Evolutionary conservation across 2,888 invertebrate species (phyloP).

Genomic region (Microchrysa polita): DNA sequence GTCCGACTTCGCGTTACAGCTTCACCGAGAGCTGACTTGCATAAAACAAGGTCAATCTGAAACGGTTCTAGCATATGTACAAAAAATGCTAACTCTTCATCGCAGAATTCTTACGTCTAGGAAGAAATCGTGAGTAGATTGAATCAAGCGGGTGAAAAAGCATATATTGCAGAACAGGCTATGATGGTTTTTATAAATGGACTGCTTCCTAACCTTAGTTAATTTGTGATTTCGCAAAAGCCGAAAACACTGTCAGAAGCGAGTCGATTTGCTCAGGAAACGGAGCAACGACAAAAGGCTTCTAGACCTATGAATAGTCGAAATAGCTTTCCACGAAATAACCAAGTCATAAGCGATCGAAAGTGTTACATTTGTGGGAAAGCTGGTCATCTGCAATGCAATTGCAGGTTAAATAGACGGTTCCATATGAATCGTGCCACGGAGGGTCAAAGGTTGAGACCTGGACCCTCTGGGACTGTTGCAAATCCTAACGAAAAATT

Average conservation of each 20-base stretch:
- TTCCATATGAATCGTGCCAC: too few species aligned
- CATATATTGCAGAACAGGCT: neutral
- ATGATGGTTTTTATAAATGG: too few species aligned
- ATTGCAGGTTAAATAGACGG: neutral
- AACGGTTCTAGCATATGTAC: neutral
- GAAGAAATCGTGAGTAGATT: too few species aligned
- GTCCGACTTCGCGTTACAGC: neutral
- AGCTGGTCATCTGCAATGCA: neutral
- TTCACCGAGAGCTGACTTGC: neutral
- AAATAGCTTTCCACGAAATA: neutral
- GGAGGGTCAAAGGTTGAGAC: too few species aligned
- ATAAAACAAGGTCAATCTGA: neutral
- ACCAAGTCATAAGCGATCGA: neutral
- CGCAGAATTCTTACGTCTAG: neutral
- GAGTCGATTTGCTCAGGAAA: slow-evolving; percentile 42
- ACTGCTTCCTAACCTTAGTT: too few species aligned
- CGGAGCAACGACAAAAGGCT: slow-evolving; percentile 32
- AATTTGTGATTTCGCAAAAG: slow-evolving; percentile 40
- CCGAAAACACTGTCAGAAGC: slow-evolving; percentile 38
- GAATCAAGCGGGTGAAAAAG: too few species aligned
- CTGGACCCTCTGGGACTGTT: too few species aligned
- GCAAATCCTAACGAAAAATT: neutral
- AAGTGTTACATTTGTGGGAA: neutral
- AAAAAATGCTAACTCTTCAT: neutral
- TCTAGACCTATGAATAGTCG: neutral